A percentile compares a stretch with the other conserved stretches of the same genome.
Conservation (phyloP, 2,113 vertebrate species). For the Entomyzon cyanotis region DNA sequence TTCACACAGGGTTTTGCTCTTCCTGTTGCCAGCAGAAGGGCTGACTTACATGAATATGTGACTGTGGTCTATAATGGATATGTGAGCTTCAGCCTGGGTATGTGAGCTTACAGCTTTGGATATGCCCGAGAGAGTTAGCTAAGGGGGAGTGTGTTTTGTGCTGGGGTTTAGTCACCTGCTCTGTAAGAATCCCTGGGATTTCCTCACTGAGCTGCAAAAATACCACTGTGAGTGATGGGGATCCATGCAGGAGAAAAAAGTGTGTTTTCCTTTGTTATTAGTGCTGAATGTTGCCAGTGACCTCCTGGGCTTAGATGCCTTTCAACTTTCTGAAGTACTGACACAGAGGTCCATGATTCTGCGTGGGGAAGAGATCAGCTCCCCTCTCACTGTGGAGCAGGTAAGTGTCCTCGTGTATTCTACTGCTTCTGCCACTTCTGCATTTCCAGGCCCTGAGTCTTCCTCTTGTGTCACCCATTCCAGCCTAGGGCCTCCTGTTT, state of each 20-base stretch:
- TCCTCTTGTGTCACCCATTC: background rate
- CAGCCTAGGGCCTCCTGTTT: background rate
- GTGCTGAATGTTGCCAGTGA: conserved; percentile 86
- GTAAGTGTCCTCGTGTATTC: conserved; percentile 56
- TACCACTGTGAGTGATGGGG: background rate
- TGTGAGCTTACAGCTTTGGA: background rate
- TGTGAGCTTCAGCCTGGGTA: background rate
- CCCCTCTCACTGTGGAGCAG: conserved; percentile 92
- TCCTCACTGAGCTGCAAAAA: background rate
- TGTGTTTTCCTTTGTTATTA: conserved; percentile 62
- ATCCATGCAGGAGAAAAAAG: background rate
- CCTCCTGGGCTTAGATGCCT: conserved; percentile 86
- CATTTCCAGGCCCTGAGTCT: background rate
- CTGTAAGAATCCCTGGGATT: background rate
- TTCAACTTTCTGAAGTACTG: conserved; percentile 89
- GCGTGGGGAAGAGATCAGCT: conserved; percentile 91
- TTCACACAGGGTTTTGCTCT: background rate
- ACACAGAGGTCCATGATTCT: conserved; percentile 93
- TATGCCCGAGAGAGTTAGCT: background rate
- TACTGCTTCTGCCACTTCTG: background rate
- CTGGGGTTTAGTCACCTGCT: background rate
- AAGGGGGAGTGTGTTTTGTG: background rate
- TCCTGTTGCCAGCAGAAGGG: background rate
- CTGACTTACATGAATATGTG: background rate
- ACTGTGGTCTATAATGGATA: background rate